Base-by-base conservation (phyloP, 2,797 vertebrate species). In the Diglossa cyanea region DNA sequence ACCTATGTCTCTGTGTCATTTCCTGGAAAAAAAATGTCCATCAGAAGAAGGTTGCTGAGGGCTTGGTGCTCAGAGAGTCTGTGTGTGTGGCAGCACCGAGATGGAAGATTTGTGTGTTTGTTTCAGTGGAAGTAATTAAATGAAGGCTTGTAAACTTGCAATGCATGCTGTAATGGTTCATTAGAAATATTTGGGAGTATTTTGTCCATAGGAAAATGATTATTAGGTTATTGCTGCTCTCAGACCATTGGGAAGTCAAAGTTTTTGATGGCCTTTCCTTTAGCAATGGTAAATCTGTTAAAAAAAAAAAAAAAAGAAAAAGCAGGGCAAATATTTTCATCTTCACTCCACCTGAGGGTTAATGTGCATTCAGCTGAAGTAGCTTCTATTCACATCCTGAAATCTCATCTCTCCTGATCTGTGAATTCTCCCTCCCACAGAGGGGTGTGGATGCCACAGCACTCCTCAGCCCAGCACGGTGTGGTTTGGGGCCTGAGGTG, bases 1-100 rank as follows among this genome's bases (percentile, higher is more conserved):
- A 98, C 98, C 98, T 98, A 96, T 98, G 97, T 98, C 98, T 97
- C 97, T 96, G 97, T 99, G 99, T 98, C 98, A 98, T 98, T 98
- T 98, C 97, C 98, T 97, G 95, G 93, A 86, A 96, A 97, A 98
- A 94, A 96, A 95, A 87, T 98, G 98, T 98, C 98, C 98, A 88
- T 98, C 98, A 98, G 97, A 96, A 95, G 80, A 97, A 96, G 92
- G 84, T 96, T 97, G 96, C 96, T 96, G 74, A 90, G 94, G 91
- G 93, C 96, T 97, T 97, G 92, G 91, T 91, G 92, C 96, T 96
- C 40, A 9, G 94, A 84, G 97, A 96, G 90, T 67, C 78, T 94
- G 67, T 75, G 74, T 17, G 47, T 62, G 65, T 77, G 82, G 68
- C 92, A 87, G 81, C 28, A 28, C 51, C 17, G 94, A 94, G 91